A percentile compares a stretch with the other conserved stretches of the same genome.
phyloP scores from a whole-genome alignment of 2,113 vertebrate species.

The Thermophis baileyi region DNA sequence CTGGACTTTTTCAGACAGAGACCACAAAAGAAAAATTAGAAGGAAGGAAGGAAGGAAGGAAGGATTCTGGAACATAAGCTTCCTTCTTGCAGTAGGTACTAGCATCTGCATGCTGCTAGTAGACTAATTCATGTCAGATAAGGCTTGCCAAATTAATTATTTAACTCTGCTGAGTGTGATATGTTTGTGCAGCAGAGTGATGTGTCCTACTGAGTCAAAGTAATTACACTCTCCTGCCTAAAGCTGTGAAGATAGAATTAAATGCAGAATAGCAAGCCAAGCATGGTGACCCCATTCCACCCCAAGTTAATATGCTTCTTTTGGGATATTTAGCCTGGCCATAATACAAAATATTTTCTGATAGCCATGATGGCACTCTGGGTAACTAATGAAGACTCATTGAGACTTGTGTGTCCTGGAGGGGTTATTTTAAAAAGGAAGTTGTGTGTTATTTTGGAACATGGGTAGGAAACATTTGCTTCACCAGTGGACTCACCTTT shows the following conservation, averaged over 20 bases:
- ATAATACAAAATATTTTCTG: background rate
- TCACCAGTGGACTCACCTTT: background rate
- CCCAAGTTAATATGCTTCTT: background rate
- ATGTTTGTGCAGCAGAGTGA: background rate
- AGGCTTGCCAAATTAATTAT: fast-evolving
- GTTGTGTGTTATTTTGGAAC: background rate
- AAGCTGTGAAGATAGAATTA: constrained; percentile 36
- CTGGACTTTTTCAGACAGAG: constrained; percentile 15
- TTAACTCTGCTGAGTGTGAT: fast-evolving
- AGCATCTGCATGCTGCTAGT: fast-evolving
- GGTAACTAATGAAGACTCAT: background rate
- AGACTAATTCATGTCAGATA: background rate
- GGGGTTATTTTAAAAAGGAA: background rate
- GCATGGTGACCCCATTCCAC: background rate
- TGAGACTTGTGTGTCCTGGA: background rate
- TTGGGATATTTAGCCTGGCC: background rate
- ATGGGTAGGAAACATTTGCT: background rate
- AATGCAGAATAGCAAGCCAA: constrained; percentile 36
- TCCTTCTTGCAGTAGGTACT: background rate
- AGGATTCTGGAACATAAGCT: fast-evolving
- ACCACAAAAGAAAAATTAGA: constrained; percentile 20
- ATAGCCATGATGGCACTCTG: background rate
- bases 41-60: background rate
- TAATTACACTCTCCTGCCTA: background rate
- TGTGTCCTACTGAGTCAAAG: background rate